These are phyloP conservation scores for Metellina segmentata DNA, from an alignment of 2,888 invertebrate species.

Conservation along the genomic window DNA sequence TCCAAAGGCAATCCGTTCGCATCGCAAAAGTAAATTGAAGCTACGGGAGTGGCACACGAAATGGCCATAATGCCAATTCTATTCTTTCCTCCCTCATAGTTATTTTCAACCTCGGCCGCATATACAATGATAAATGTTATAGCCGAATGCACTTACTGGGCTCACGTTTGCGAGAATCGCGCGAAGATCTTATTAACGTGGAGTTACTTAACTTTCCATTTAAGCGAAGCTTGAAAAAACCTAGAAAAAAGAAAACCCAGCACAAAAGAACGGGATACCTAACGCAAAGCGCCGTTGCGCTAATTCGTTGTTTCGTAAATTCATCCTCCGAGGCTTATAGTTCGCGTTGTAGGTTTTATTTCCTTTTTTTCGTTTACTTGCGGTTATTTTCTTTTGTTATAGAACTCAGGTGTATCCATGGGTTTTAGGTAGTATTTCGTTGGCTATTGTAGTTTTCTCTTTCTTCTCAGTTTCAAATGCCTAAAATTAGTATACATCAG, in stretches of 20 bases:
- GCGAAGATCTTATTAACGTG: constrained; percentile 40
- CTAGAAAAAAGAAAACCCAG: neutral
- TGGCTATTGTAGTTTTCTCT: too few species aligned
- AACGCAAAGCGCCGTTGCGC: constrained; percentile 44
- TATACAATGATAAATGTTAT: constrained; percentile 55
- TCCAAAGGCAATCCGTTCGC: constrained; percentile 35
- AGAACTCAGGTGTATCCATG: too few species aligned
- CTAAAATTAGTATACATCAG: too few species aligned
- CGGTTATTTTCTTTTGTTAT: too few species aligned
- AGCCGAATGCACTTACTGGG: constrained; percentile 42
- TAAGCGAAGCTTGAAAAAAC: constrained; percentile 14
- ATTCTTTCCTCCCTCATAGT: constrained; percentile 12
- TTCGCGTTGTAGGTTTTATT: too few species aligned
- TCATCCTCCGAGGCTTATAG: constrained; percentile 31
- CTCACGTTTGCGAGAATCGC: neutral
- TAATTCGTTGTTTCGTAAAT: constrained; percentile 40
- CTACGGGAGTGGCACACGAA: constrained; percentile 5
- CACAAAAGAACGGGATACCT: constrained; percentile 13
- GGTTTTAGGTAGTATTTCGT: too few species aligned
- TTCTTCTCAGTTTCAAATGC: too few species aligned
- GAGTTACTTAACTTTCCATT: constrained; percentile 59
- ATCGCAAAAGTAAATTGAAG: constrained; percentile 58
- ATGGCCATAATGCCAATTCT: constrained; percentile 67
- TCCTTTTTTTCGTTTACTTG: too few species aligned
- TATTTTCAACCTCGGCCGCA: constrained; percentile 36